Evolutionary conservation across 2,888 invertebrate species (phyloP).

Genomic region (Prosapia bicincta): DNA sequence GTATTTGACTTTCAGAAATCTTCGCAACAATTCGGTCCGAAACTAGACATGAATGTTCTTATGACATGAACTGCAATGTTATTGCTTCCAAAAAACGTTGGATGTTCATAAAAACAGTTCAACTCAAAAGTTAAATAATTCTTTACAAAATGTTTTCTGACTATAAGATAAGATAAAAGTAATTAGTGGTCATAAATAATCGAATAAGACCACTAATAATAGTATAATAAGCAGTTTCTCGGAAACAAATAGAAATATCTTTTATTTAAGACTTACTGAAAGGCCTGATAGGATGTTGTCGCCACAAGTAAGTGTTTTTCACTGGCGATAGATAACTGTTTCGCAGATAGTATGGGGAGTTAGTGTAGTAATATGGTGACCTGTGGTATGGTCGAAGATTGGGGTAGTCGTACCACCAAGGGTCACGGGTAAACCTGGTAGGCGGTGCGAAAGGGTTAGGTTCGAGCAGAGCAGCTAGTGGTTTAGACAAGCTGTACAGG

Average conservation of each 20-base stretch:
- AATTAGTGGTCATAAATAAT: no score
- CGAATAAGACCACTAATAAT: no score
- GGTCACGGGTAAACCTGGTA: slow-evolving; percentile 79
- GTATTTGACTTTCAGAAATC: no score
- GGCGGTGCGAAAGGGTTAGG: slow-evolving; percentile 74
- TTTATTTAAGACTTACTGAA: slow-evolving; percentile 63
- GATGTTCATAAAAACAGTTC: no score
- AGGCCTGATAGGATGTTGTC: slow-evolving; percentile 85
- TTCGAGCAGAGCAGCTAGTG: slow-evolving; percentile 66
- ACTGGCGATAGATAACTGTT: slow-evolving; percentile 88
- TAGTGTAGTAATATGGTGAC: slow-evolving; percentile 39
- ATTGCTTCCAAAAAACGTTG: no score
- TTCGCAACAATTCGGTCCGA: no score
- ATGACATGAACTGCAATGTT: no score
- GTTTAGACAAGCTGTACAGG: slow-evolving; percentile 32
- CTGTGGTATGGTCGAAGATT: slow-evolving; percentile 67
- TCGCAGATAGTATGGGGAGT: slow-evolving; percentile 66
- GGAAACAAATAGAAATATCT: neutral
- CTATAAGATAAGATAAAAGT: no score
- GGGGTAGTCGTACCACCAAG: slow-evolving; percentile 86
- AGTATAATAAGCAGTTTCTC: no score
- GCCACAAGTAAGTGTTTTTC: slow-evolving; percentile 89
- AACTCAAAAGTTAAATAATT: no score
- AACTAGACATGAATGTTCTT: no score
- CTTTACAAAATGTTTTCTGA: no score